Percentiles rank a stretch among this genome's conserved stretches.
These are phyloP conservation scores for Ctenosaura bakeri DNA, from an alignment of 2,797 vertebrate species.

Conservation along the genomic window DNA sequence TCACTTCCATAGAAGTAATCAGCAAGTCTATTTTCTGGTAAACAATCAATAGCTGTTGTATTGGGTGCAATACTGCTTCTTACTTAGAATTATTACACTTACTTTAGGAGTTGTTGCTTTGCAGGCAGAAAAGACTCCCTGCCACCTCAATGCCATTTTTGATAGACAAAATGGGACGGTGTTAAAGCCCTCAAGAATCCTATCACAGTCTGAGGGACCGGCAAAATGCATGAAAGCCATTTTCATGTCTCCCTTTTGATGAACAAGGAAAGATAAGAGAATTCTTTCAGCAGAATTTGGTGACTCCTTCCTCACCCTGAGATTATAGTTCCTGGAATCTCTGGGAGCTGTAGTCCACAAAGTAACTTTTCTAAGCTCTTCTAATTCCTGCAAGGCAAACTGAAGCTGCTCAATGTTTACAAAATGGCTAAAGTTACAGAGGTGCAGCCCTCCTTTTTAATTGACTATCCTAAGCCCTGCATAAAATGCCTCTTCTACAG, in stretches of 20 bases:
- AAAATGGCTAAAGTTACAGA: background rate
- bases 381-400: background rate
- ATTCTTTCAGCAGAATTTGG: background rate
- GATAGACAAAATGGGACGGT: slow-evolving; percentile 58
- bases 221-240: slow-evolving; percentile 47
- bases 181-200: slow-evolving; percentile 47
- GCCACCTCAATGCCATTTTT: slow-evolving; percentile 54
- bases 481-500: slow-evolving; percentile 26
- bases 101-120: slow-evolving; percentile 71
- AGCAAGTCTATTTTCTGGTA: slow-evolving; percentile 72
- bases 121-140: slow-evolving; percentile 54
- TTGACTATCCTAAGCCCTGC: background rate
- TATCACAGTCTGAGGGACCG: slow-evolving; percentile 44
- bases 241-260: slow-evolving; percentile 15
- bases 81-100: slow-evolving; percentile 67
- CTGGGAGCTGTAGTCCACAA: no score
- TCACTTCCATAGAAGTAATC: slow-evolving; percentile 68
- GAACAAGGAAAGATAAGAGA: background rate
- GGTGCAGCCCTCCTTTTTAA: background rate
- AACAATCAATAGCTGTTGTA: slow-evolving; percentile 78
- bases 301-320: background rate
- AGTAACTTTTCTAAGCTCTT: background rate
- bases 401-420: background rate
- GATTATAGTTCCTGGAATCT: no score
- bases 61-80: slow-evolving; percentile 69